Conservation (phyloP, 1,140 invertebrate species). For the Lasioglossum albipes region DNA sequence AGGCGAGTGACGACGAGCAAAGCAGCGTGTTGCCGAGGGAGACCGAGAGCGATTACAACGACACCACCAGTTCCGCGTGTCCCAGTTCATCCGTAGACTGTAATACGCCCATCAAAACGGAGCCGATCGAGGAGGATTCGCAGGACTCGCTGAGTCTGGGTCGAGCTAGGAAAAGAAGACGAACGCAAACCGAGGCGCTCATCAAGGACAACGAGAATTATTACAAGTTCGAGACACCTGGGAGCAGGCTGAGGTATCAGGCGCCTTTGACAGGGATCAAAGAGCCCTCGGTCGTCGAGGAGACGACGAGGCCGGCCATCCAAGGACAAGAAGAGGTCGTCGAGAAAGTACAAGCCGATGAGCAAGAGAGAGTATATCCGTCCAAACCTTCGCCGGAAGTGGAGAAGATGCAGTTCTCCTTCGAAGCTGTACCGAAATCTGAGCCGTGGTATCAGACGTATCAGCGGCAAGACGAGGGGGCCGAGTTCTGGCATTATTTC, state of each 20-base stretch:
- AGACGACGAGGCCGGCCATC: slow-evolving; percentile 34
- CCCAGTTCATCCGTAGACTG: slow-evolving; percentile 62
- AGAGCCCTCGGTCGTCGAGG: slow-evolving; percentile 15
- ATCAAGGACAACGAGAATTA: slow-evolving; percentile 83
- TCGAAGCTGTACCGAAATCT: slow-evolving; percentile 85
- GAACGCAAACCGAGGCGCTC: slow-evolving; percentile 82
- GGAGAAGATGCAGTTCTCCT: slow-evolving; percentile 86
- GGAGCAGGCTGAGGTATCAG: slow-evolving; percentile 80
- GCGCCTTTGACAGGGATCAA: slow-evolving; percentile 70
- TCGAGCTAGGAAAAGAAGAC: slow-evolving; percentile 77
- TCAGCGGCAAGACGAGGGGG: slow-evolving; percentile 86
- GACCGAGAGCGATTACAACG: slow-evolving; percentile 75
- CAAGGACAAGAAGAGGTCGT: slow-evolving; percentile 28
- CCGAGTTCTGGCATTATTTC: slow-evolving; percentile 81
- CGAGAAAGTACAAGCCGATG: slow-evolving; percentile 43
- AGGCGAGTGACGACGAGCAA: slow-evolving; percentile 76
- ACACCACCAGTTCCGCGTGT: slow-evolving; percentile 33
- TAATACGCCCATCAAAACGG: slow-evolving; percentile 60
- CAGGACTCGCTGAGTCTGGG: slow-evolving; percentile 68
- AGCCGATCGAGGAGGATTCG: slow-evolving; percentile 71
- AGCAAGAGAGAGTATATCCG: slow-evolving; percentile 67
- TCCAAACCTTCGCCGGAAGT: slow-evolving; percentile 82
- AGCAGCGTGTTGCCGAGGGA: slow-evolving; percentile 76
- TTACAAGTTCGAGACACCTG: slow-evolving; percentile 83
- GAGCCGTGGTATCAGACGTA: slow-evolving; percentile 91